A percentile compares a stretch with the other conserved stretches of the same genome.
Evolutionary conservation across 2,888 invertebrate species (phyloP).

Genomic region (Dolichomitus sp.): DNA sequence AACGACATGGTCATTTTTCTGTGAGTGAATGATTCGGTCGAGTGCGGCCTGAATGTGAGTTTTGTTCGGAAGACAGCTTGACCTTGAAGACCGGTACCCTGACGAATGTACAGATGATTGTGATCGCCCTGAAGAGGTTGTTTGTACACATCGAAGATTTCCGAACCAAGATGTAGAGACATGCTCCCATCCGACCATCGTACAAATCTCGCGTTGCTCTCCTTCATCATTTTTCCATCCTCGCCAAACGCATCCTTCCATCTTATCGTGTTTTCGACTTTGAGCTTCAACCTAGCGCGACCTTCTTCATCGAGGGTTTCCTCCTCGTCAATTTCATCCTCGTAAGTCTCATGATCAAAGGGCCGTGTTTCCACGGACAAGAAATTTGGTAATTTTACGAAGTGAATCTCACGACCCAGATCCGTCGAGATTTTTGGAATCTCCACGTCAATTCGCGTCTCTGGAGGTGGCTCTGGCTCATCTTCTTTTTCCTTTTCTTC

Average conservation of each 20-base stretch:
- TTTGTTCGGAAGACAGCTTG: conserved; percentile 99
- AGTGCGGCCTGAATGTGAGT: conserved; percentile 98
- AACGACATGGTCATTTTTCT: conserved; percentile 99
- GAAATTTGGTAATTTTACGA: conserved; percentile 99
- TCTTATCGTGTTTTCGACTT: conserved; percentile 98
- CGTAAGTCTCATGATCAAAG: conserved; percentile 97
- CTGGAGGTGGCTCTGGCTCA: conserved; percentile 94
- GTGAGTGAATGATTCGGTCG: conserved; percentile 99
- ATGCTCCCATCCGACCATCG: conserved; percentile 99
- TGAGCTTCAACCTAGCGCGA: conserved; percentile 95
- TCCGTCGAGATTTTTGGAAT: conserved; percentile 98
- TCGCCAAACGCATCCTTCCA: conserved; percentile 96
- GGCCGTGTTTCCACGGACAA: conserved; percentile 99
- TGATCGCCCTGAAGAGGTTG: conserved; percentile 98
- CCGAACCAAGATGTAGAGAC: conserved; percentile 98
- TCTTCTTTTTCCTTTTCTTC: conserved; percentile 90
- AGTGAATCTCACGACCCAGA: conserved; percentile 96
- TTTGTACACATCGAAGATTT: conserved; percentile 99
- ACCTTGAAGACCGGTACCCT: conserved; percentile 99
- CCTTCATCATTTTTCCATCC: conserved; percentile 93
- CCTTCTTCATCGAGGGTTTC: conserved; percentile 99
- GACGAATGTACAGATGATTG: conserved; percentile 98
- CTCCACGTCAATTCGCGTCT: conserved; percentile 98
- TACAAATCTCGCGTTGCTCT: conserved; percentile 98
- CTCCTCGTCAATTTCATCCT: conserved; percentile 99